Percentiles rank a stretch among this genome's conserved stretches.
Conservation (phyloP, 2,113 vertebrate species). For the Cyprinodon variegatus region DNA sequence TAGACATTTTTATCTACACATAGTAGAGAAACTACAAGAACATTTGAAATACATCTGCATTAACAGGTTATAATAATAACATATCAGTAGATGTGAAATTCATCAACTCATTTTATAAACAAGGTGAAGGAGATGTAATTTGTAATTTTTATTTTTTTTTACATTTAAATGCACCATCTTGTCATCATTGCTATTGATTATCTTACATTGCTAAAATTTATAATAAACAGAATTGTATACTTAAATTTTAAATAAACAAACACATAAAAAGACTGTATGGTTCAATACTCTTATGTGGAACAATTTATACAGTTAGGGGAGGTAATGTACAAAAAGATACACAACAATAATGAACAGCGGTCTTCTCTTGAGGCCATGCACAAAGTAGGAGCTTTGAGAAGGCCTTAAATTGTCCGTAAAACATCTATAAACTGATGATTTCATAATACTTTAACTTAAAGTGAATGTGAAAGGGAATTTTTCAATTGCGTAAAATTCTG, state of each 20-base stretch:
- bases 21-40: slow-evolving; percentile 97
- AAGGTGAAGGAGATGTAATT: slow-evolving; percentile 83
- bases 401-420: slow-evolving; percentile 13
- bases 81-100: slow-evolving; percentile 68
- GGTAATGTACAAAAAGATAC: slow-evolving; percentile 61
- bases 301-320: slow-evolving; percentile 48
- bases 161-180: slow-evolving; percentile 41
- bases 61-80: slow-evolving; percentile 87
- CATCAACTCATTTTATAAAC: slow-evolving; percentile 88
- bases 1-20: slow-evolving; percentile 96
- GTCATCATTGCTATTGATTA: slow-evolving; percentile 19
- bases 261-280: slow-evolving; percentile 51
- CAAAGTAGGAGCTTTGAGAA: background rate
- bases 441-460: background rate
- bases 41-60: slow-evolving; percentile 97
- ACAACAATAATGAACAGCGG: slow-evolving; percentile 37
- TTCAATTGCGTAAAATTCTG: background rate
- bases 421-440: slow-evolving; percentile 8
- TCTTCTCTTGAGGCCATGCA: slow-evolving; percentile 16
- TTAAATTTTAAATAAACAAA: slow-evolving; percentile 66
- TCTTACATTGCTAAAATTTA: slow-evolving; percentile 55
- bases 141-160: slow-evolving; percentile 77
- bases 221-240: slow-evolving; percentile 76
- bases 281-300: slow-evolving; percentile 47
- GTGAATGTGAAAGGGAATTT: background rate